Conservation (phyloP, 2,888 invertebrate genomes). For the Andrena chrysosceles region DNA sequence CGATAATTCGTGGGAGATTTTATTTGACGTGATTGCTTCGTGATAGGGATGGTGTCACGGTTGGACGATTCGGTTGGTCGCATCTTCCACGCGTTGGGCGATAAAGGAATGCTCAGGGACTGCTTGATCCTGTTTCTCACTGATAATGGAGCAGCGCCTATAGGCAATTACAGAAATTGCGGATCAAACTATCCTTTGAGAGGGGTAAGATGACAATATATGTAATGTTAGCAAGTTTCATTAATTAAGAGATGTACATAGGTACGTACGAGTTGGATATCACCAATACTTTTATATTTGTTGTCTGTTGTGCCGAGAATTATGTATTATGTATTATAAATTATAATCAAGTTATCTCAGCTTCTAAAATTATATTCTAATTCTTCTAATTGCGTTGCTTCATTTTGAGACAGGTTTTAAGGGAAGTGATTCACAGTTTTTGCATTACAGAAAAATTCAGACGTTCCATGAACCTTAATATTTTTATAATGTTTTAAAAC, state of each 20-base stretch:
- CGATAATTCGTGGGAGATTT: neutral
- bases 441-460: no score
- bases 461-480: no score
- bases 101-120: conserved; percentile 86
- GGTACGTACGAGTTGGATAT: no score
- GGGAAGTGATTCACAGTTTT: no score
- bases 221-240: neutral
- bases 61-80: conserved; percentile 88
- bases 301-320: no score
- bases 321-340: no score
- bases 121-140: conserved; percentile 88
- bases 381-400: no score
- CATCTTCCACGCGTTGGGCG: conserved; percentile 86
- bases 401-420: no score
- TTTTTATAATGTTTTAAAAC: no score
- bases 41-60: conserved; percentile 87
- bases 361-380: no score
- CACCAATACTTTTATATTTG: no score
- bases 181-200: conserved; percentile 89
- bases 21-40: conserved; percentile 3
- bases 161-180: conserved; percentile 86
- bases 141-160: conserved; percentile 88
- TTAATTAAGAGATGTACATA: neutral
- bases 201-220: conserved; percentile 84
- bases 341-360: no score